phyloP scores from a whole-genome alignment of 2,113 vertebrate genomes.

The Ibidorhyncha struthersii region DNA sequence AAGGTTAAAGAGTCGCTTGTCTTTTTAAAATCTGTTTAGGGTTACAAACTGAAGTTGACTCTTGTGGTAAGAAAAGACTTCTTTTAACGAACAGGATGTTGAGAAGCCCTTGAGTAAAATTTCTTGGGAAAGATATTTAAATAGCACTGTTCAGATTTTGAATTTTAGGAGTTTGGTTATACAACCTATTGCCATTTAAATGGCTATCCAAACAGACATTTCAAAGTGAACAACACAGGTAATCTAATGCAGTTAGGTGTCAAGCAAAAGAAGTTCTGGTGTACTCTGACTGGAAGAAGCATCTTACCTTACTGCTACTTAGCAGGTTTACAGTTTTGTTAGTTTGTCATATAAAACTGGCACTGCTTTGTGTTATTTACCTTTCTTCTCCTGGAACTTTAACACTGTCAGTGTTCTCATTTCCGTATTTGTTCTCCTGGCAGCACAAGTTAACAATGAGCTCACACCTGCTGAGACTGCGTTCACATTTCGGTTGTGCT shows the following conservation, averaged over 20 bases:
- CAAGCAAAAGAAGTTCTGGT: conserved; percentile 1
- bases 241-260: not conserved
- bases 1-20: not conserved
- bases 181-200: not conserved
- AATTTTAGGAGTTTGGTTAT: not conserved
- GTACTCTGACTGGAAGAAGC: not conserved
- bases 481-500: not conserved
- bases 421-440: not conserved
- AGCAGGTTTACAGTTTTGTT: not conserved
- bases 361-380: not conserved
- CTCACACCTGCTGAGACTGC: not conserved
- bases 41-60: not conserved
- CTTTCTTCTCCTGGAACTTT: conserved; percentile 21
- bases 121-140: not conserved
- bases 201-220: not conserved
- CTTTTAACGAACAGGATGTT: not conserved
- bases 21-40: not conserved
- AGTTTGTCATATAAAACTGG: not conserved
- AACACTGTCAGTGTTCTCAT: not conserved
- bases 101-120: not conserved
- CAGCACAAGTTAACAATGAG: conserved; percentile 30
- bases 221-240: not conserved
- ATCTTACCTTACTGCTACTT: not conserved
- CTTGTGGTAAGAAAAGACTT: not conserved
- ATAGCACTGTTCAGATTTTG: not conserved